A percentile compares a stretch with the other conserved stretches of the same genome.
phyloP scores from a whole-genome alignment of 2,797 vertebrate species.

The Decapterus maruadsi region DNA sequence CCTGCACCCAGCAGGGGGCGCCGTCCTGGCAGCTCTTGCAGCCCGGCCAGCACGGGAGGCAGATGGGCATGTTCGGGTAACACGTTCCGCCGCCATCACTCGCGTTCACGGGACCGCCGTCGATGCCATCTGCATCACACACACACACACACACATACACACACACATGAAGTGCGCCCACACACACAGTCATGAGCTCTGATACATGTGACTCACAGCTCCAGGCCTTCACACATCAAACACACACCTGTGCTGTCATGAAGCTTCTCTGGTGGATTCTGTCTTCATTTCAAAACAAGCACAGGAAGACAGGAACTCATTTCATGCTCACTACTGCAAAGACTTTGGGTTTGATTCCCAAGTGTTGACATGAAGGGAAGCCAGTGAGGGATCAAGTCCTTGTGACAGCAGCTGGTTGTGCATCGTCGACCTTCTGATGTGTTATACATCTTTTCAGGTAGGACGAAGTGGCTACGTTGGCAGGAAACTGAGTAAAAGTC shows the following conservation, averaged over 20 bases:
- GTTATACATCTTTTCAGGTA: not conserved
- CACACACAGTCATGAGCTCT: constrained; percentile 19
- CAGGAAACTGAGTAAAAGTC: too few relatives aligned
- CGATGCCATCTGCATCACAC: constrained; percentile 49
- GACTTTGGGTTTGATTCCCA: too few relatives aligned
- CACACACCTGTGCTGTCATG: not conserved
- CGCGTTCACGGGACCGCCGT: constrained; percentile 52
- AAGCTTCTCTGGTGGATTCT: not conserved
- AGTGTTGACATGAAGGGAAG: not conserved
- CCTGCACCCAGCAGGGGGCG: constrained; percentile 89
- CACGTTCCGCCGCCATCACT: constrained; percentile 44
- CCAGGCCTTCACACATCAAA: not conserved
- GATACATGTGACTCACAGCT: constrained; percentile 13
- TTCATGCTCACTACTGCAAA: not conserved
- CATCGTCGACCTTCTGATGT: too few relatives aligned
- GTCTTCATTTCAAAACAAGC: not conserved
- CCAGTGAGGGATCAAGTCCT: not conserved
- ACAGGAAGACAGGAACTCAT: not conserved
- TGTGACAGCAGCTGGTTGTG: not conserved
- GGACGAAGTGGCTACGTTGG: not conserved
- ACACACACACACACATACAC: constrained; percentile 30
- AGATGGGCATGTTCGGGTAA: constrained; percentile 83
- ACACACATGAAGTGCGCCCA: constrained; percentile 15
- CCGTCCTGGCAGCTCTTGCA: constrained; percentile 89
- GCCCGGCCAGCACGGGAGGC: constrained; percentile 90